phyloP scores from a whole-genome alignment of 2,797 vertebrate species.

The Pseudochirops corinnae region DNA sequence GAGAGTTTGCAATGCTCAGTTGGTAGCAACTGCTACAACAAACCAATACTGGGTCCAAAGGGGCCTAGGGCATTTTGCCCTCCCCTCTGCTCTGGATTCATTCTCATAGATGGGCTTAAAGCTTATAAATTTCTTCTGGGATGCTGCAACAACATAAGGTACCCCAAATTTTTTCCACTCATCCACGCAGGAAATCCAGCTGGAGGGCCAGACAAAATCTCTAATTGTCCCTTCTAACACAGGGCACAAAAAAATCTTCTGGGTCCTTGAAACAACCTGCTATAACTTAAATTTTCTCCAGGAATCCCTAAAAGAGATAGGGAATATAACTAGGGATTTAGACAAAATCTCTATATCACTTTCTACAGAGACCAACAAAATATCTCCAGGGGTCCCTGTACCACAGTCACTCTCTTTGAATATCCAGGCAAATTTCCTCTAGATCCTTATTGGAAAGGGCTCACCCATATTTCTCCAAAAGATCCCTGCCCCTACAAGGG shows the following conservation, averaged over 20 bases:
- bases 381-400: background rate
- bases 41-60: background rate
- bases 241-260: background rate
- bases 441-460: background rate
- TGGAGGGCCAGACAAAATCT: background rate
- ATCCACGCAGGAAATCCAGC: background rate
- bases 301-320: background rate
- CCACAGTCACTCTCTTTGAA: background rate
- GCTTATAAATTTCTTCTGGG: background rate
- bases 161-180: background rate
- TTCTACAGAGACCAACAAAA: background rate
- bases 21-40: background rate
- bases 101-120: background rate
- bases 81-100: background rate
- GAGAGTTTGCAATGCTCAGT: background rate
- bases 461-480: background rate
- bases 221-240: background rate
- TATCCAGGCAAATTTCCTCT: background rate
- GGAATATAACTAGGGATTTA: background rate
- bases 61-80: background rate
- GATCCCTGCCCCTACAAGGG: background rate
- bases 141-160: background rate
- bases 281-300: background rate
- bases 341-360: background rate
- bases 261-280: background rate